These are phyloP conservation scores for Cichladusa arquata DNA, from an alignment of 2,113 vertebrate species.

Conservation along the genomic window DNA sequence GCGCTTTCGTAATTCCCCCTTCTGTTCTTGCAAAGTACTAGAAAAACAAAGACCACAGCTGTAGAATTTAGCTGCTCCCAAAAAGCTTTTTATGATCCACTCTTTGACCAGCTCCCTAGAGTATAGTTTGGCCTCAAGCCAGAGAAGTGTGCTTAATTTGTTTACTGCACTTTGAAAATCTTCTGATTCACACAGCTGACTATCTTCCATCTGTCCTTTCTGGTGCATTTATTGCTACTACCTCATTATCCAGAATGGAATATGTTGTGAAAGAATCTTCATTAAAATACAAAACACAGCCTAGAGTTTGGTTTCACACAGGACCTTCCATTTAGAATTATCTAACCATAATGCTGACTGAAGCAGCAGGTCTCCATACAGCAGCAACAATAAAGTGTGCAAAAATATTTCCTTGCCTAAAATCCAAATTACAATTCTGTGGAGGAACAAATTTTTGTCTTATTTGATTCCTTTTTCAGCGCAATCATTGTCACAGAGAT, in stretches of 20 bases:
- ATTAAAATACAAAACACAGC: background rate
- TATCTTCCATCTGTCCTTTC: conserved; percentile 25
- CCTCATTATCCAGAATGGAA: background rate
- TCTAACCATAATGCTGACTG: background rate
- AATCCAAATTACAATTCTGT: background rate
- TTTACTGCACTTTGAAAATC: conserved; percentile 31
- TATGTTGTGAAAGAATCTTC: background rate
- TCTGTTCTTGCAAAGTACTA: conserved; percentile 94
- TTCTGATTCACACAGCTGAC: conserved; percentile 20
- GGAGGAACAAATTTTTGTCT: background rate
- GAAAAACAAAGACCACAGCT: conserved; percentile 70
- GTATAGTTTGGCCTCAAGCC: background rate
- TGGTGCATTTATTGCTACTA: background rate
- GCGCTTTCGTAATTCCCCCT: conserved; percentile 93
- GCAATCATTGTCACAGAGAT: background rate
- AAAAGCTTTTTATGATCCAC: conserved; percentile 18
- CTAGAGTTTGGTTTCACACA: background rate
- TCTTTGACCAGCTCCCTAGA: background rate
- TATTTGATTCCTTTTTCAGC: background rate
- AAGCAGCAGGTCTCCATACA: background rate
- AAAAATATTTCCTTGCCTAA: background rate
- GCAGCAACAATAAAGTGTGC: background rate
- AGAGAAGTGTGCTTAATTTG: conserved; percentile 26
- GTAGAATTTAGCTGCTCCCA: conserved; percentile 41
- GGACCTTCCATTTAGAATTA: background rate